phyloP scores from a whole-genome alignment of 2,113 vertebrate genomes.

The Ellobius talpinus region DNA sequence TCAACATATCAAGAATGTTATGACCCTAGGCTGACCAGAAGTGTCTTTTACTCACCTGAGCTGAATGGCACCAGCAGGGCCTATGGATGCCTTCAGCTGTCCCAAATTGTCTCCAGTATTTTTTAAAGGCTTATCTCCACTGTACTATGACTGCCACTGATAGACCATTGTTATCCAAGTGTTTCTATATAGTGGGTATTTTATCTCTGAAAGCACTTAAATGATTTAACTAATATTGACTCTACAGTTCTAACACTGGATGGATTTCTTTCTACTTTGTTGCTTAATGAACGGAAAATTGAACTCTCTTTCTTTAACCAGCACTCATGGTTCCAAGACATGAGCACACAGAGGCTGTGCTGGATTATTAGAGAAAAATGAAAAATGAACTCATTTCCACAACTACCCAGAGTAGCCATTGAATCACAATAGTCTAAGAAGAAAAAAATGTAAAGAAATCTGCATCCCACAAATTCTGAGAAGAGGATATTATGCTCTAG shows the following conservation, averaged over 20 bases:
- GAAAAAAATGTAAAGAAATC: neutral
- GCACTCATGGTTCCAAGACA: neutral
- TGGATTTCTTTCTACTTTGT: neutral
- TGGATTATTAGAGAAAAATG: neutral
- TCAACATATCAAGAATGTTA: neutral
- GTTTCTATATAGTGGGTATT: neutral
- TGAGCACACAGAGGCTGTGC: neutral
- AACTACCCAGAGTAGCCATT: neutral
- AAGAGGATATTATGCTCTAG: neutral
- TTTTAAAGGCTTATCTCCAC: neutral
- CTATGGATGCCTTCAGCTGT: neutral
- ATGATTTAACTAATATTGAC: neutral
- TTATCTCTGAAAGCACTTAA: neutral
- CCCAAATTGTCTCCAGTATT: neutral
- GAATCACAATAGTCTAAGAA: neutral
- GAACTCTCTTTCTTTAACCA: neutral
- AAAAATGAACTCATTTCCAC: neutral
- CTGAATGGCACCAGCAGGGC: neutral
- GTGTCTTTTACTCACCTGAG: neutral
- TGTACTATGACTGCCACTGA: neutral
- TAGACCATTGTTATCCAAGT: neutral
- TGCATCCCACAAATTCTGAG: neutral
- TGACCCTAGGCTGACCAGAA: neutral
- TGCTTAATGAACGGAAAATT: neutral
- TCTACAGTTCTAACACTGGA: neutral